Conservation (phyloP, 2,888 invertebrate species). For the Chaetoderma sp. region DNA sequence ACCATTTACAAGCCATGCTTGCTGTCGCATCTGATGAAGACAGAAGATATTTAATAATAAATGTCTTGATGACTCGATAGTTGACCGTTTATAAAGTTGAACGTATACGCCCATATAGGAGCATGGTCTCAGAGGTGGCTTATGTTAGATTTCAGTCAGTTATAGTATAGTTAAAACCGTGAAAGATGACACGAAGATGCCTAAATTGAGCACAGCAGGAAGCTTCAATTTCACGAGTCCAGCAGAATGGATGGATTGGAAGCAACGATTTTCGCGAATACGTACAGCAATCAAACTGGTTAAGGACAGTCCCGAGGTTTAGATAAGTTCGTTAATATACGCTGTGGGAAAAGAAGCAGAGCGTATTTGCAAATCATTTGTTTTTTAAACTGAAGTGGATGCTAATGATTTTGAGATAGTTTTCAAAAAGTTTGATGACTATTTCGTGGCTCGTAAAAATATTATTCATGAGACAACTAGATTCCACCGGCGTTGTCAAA, state of each 20-base stretch:
- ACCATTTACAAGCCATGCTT: too few relatives aligned
- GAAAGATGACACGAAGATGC: constrained; percentile 16
- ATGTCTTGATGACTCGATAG: too few relatives aligned
- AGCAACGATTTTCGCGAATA: constrained; percentile 12
- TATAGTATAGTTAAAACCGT: too few relatives aligned
- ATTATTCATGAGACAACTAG: constrained; percentile 25
- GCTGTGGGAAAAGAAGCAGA: constrained; percentile 22
- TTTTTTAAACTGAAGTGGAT: constrained; percentile 11
- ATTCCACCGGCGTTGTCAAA: constrained; percentile 11
- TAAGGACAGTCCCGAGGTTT: constrained; percentile 14
- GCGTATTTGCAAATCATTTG: constrained; percentile 17
- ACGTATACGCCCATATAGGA: too few relatives aligned
- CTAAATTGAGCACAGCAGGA: constrained; percentile 19
- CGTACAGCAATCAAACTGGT: constrained; percentile 11
- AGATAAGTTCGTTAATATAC: constrained; percentile 24
- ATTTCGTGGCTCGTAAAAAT: constrained; percentile 23
- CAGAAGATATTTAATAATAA: too few relatives aligned
- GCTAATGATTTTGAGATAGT: constrained; percentile 17
- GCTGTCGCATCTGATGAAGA: too few relatives aligned
- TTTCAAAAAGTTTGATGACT: constrained; percentile 20
- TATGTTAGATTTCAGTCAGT: too few relatives aligned
- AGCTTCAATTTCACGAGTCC: constrained; percentile 18
- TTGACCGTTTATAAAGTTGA: too few relatives aligned
- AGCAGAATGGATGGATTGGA: constrained; percentile 26
- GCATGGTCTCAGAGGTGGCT: too few relatives aligned